Percentiles rank a stretch among this genome's conserved stretches.
These are phyloP conservation scores for Xestia rhomboidea DNA, from an alignment of 2,888 invertebrate genomes.

Conservation along the genomic window DNA sequence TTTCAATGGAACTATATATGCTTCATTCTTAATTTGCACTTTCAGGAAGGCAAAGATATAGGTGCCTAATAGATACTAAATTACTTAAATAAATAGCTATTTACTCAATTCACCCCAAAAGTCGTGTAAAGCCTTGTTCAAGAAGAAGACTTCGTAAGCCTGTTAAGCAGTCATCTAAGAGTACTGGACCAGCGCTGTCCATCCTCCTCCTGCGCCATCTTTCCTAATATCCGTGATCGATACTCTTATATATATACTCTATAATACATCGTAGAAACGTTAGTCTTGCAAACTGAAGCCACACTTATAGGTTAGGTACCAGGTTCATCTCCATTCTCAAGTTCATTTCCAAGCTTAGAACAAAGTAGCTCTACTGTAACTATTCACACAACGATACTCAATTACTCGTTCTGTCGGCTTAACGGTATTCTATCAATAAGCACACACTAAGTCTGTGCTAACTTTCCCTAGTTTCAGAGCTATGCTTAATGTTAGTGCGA, in stretches of 20 bases:
- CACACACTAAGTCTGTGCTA: constrained; percentile 75
- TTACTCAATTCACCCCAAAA: no score
- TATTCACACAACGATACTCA: neutral
- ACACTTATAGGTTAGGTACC: neutral
- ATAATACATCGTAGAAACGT: neutral
- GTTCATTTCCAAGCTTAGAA: neutral
- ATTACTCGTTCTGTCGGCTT: constrained; percentile 53
- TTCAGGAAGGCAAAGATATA: neutral
- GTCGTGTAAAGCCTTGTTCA: no score
- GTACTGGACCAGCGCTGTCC: no score
- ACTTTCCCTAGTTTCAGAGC: constrained; percentile 86
- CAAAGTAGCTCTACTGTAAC: constrained; percentile 9
- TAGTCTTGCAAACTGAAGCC: neutral
- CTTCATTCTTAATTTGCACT: neutral
- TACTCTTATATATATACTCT: neutral
- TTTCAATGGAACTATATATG: neutral
- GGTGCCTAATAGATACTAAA: no score
- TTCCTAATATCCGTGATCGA: no score
- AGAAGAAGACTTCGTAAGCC: no score
- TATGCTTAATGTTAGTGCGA: constrained; percentile 58
- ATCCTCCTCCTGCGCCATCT: no score
- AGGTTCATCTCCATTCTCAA: neutral
- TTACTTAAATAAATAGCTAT: no score
- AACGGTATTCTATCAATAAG: constrained; percentile 76
- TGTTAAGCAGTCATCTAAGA: no score